A percentile compares a stretch with the other conserved stretches of the same genome.
These are phyloP conservation scores for Diaphora mendica DNA, from an alignment of 2,888 invertebrate genomes.

Conservation along the genomic window DNA sequence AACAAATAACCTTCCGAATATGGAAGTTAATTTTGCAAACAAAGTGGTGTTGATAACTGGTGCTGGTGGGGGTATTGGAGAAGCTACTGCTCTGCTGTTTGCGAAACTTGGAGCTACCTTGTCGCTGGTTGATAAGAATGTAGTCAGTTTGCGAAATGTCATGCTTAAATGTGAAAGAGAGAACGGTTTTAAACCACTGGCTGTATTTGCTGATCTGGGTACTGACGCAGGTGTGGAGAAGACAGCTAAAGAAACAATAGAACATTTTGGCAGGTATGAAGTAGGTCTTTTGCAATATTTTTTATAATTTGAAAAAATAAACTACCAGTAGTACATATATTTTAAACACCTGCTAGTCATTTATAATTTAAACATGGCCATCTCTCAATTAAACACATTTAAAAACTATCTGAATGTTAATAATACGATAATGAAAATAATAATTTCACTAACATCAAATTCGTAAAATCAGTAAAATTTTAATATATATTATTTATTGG, in stretches of 20 bases:
- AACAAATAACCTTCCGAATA: background rate
- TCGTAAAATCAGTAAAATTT: too few species aligned
- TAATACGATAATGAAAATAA: too few species aligned
- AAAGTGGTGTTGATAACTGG: slow-evolving; percentile 63
- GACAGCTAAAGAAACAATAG: slow-evolving; percentile 51
- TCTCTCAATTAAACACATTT: too few species aligned
- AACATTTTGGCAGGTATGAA: slow-evolving; percentile 55
- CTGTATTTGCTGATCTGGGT: slow-evolving; percentile 53
- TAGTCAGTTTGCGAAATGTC: slow-evolving; percentile 45
- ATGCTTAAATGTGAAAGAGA: slow-evolving; percentile 46
- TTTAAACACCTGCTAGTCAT: too few species aligned
- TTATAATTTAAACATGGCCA: too few species aligned
- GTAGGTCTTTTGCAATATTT: background rate
- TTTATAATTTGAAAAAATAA: background rate
- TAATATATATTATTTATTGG: too few species aligned
- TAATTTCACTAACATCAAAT: too few species aligned
- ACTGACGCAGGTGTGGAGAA: slow-evolving; percentile 39
- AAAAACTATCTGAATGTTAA: too few species aligned
- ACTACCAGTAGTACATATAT: too few species aligned
- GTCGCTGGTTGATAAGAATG: slow-evolving; percentile 55
- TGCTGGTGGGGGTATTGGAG: slow-evolving; percentile 62
- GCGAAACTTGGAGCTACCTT: slow-evolving; percentile 56
- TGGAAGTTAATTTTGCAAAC: slow-evolving; percentile 39
- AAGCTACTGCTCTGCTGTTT: slow-evolving; percentile 55
- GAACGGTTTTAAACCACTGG: slow-evolving; percentile 46